Percentiles rank a stretch among this genome's conserved stretches.
These are phyloP conservation scores for Dreissena rostriformis DNA, from an alignment of 1,140 invertebrate species.

Conservation along the genomic window DNA sequence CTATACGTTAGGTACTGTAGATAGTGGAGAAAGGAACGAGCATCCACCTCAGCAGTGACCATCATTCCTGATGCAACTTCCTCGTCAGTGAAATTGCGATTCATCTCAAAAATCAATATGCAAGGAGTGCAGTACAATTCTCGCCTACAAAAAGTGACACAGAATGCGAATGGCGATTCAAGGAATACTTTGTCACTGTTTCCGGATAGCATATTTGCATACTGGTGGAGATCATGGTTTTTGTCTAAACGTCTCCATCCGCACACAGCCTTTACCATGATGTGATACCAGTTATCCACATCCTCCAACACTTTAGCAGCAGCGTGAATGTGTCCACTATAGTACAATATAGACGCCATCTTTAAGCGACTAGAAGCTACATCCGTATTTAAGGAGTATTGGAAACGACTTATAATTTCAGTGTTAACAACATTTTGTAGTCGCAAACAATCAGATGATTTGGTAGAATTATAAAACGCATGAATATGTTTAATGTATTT, in stretches of 20 bases:
- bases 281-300: neutral
- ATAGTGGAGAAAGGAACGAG: neutral
- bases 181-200: neutral
- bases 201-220: neutral
- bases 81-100: neutral
- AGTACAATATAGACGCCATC: neutral
- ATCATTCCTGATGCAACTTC: neutral
- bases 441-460: too few species aligned
- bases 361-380: neutral
- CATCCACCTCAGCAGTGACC: neutral
- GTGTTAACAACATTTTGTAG: too few species aligned
- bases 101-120: neutral
- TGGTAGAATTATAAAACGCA: too few species aligned
- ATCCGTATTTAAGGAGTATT: constrained; percentile 1
- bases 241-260: neutral
- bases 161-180: neutral
- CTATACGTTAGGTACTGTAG: neutral
- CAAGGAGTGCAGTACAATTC: neutral
- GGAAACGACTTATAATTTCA: neutral
- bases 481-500: too few species aligned
- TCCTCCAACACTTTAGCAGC: neutral
- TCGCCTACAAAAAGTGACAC: neutral
- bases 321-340: neutral
- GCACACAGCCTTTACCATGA: neutral
- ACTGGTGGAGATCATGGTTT: neutral